These are phyloP conservation scores for Ctenopoma multispine DNA, from an alignment of 2,797 vertebrate genomes.

Conservation along the genomic window DNA sequence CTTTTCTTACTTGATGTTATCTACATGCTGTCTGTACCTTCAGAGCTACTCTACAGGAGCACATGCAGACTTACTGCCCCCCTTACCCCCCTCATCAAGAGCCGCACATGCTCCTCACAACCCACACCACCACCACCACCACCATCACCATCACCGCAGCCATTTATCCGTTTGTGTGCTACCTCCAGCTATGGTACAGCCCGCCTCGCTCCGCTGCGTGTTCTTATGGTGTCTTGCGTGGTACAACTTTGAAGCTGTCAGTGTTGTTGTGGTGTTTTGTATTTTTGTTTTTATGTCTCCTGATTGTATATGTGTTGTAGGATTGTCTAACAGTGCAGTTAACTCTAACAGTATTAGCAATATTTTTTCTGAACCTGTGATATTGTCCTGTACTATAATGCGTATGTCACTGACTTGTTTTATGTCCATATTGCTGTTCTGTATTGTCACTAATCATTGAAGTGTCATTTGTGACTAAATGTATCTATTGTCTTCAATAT, in stretches of 20 bases:
- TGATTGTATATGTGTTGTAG: background rate
- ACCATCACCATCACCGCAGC: conserved; percentile 78
- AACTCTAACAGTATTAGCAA: background rate
- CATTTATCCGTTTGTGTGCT: conserved; percentile 79
- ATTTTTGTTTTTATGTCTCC: conserved; percentile 1
- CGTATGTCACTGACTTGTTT: conserved; percentile 19
- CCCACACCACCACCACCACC: conserved; percentile 73
- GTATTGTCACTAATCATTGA: conserved; percentile 23
- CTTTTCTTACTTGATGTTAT: conserved; percentile 20
- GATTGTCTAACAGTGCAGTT: background rate
- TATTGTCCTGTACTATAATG: background rate
- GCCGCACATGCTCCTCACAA: conserved; percentile 65
- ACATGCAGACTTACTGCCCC: conserved; percentile 85
- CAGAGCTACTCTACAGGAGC: conserved; percentile 77
- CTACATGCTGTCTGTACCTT: conserved; percentile 55
- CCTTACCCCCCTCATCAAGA: conserved; percentile 80
- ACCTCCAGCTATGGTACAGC: conserved; percentile 73
- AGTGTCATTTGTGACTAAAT: background rate
- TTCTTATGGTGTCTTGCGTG: conserved; percentile 25
- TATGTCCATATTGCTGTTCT: conserved; percentile 15
- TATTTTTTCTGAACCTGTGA: background rate
- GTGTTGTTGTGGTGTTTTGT: conserved; percentile 3
- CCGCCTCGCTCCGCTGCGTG: conserved; percentile 31
- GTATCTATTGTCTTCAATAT: conserved; percentile 29
- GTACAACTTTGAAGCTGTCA: background rate